These are phyloP conservation scores for Engystomops pustulosus DNA, from an alignment of 2,113 vertebrate species.

Conservation along the genomic window DNA sequence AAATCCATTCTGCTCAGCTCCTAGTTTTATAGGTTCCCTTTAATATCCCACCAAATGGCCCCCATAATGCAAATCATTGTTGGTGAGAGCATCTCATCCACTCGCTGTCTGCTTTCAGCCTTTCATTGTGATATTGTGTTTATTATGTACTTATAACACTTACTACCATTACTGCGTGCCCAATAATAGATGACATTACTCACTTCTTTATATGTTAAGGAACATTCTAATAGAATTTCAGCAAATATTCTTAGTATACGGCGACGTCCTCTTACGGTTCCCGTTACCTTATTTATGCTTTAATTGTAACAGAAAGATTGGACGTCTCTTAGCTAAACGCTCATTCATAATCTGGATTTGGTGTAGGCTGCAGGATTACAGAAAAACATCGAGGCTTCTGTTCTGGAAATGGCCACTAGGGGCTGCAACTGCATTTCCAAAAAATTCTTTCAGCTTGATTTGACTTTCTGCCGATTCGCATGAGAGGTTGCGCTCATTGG, in stretches of 20 bases:
- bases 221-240: neutral
- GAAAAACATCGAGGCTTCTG: neutral
- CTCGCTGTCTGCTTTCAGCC: too few species aligned
- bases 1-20: too few species aligned
- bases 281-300: neutral
- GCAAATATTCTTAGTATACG: neutral
- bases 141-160: neutral
- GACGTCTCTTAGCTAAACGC: neutral
- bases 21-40: too few species aligned
- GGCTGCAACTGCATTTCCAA: slow-evolving; percentile 56
- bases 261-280: neutral
- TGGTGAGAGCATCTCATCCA: too few species aligned
- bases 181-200: neutral
- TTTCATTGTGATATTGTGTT: neutral
- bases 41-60: too few species aligned
- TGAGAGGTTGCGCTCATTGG: slow-evolving; percentile 48
- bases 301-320: slow-evolving; percentile 9
- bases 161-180: neutral
- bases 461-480: slow-evolving; percentile 33
- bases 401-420: slow-evolving; percentile 11
- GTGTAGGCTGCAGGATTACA: neutral
- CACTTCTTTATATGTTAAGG: neutral
- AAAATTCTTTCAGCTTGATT: slow-evolving; percentile 22
- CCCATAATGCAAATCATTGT: too few species aligned
- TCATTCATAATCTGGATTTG: neutral